Evolutionary conservation across 2,797 vertebrate species (phyloP), one percentile per base, ranked within the genome.

Genomic region (Morus bassanus): DNA sequence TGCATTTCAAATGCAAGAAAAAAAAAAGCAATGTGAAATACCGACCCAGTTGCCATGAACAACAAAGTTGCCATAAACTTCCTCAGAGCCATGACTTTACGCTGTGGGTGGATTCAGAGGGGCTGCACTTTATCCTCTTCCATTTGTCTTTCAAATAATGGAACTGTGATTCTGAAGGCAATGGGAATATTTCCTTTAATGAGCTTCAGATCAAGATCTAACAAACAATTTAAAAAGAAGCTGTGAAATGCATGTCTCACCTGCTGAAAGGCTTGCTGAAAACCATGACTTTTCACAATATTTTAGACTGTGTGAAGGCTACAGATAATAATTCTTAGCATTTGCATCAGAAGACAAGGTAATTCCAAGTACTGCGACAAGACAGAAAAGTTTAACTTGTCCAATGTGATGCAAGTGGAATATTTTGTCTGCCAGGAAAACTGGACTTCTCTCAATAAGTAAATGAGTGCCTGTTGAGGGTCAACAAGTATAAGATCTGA

Each of bases 221-320:
- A 79, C 41, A 74, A 94, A 79, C 0, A 14, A 18, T 33, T 93
- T 70, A 9, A 77, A 68, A 57, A 91, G 90, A 18, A 93, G 88
- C 74, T 85, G 94, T 85, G 88, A 93, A 91, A 94, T 1, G 8
- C 74, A 13, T 2, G 3, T 89, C 91, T 95, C 86, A 91, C 81
- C 88, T 77, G 77, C 84, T 88, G 80, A 95, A 96, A 81, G 70
- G 27, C 59, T 87, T 8, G 46, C 69, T 75, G 68, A 54, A 96
- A 95, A 53, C 67, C 5, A 2, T 51, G 76, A 51, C 72, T 93
- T 85, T 89, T 83, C 90, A 88, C 75, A 73, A 61, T 37, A 35
- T 72, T 85, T 72, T 75, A 79, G 74, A 21, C 85, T 31, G 37
- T 6, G 13, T 85, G 74, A 91, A 68, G 70, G 39, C 72, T 93